phyloP scores from a whole-genome alignment of 2,888 invertebrate genomes.

The Philereme transversata region DNA sequence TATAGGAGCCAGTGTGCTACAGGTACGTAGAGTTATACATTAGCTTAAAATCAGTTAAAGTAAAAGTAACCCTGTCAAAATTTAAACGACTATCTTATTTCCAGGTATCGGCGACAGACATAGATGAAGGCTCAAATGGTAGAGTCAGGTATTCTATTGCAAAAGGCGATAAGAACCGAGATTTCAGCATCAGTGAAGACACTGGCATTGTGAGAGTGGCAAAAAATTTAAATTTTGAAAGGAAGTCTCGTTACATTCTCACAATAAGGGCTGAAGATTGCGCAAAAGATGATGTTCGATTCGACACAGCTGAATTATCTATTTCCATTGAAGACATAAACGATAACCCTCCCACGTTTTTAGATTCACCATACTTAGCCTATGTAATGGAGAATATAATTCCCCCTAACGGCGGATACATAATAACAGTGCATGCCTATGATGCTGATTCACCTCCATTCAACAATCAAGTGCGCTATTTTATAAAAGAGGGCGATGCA shows the following conservation, averaged over 20 bases:
- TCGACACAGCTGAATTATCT: constrained; percentile 91
- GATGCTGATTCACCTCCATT: constrained; percentile 96
- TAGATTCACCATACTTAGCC: constrained; percentile 97
- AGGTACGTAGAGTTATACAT: constrained; percentile 76
- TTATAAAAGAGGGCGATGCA: constrained; percentile 96
- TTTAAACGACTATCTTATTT: constrained; percentile 5
- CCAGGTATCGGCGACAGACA: constrained; percentile 94
- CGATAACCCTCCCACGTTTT: constrained; percentile 96
- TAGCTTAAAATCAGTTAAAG: neutral
- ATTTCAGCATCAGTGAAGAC: constrained; percentile 96
- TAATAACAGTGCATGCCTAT: constrained; percentile 92
- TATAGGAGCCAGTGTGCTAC: constrained; percentile 94
- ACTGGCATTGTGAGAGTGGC: constrained; percentile 95
- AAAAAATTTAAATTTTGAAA: constrained; percentile 96
- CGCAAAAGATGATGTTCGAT: constrained; percentile 88
- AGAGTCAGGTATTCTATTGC: constrained; percentile 95
- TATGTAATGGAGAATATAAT: constrained; percentile 97
- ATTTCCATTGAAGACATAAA: constrained; percentile 96
- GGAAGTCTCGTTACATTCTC: constrained; percentile 92
- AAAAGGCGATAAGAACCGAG: constrained; percentile 94
- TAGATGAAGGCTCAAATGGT: constrained; percentile 95
- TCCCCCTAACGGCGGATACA: constrained; percentile 91
- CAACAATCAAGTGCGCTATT: constrained; percentile 95
- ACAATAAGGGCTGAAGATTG: constrained; percentile 95
- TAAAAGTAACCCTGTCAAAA: neutral